A percentile compares a stretch with the other conserved stretches of the same genome.
phyloP scores from a whole-genome alignment of 2,888 invertebrate species.

The Nymphalis polychloros region DNA sequence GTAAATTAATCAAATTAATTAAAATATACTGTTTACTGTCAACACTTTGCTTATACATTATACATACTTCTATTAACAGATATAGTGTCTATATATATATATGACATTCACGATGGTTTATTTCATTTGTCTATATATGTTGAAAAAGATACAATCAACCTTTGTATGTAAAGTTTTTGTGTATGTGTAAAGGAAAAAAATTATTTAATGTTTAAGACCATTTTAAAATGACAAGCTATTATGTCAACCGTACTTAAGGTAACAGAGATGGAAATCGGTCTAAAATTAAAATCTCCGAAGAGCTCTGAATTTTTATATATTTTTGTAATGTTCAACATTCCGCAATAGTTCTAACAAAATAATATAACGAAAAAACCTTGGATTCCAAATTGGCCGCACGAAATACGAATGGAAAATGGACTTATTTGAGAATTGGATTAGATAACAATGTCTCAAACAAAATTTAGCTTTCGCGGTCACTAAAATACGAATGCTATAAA shows the following conservation, averaged over 20 bases:
- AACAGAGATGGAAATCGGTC: neutral
- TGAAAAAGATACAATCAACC: no score
- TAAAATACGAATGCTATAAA: constrained; percentile 18
- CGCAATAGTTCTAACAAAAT: neutral
- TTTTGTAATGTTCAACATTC: neutral
- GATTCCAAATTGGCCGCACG: constrained; percentile 15
- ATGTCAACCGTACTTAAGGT: no score
- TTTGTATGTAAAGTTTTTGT: neutral
- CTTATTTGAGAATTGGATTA: constrained; percentile 18
- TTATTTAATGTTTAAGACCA: no score
- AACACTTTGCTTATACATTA: no score
- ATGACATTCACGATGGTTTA: no score
- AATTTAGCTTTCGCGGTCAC: constrained; percentile 25
- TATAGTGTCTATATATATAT: no score
- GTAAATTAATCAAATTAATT: no score
- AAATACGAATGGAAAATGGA: constrained; percentile 13
- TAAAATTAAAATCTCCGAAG: neutral
- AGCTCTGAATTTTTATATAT: neutral
- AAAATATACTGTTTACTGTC: no score
- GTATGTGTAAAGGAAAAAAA: neutral
- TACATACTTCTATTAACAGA: no score
- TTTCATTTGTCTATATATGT: no score
- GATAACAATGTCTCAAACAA: constrained; percentile 22
- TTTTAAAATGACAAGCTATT: no score
- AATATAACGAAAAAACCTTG: constrained; percentile 13